Percentiles rank a stretch among this genome's conserved stretches.
These are phyloP conservation scores for Sphenodon punctatus DNA, from an alignment of 2,797 vertebrate genomes.

Conservation along the genomic window DNA sequence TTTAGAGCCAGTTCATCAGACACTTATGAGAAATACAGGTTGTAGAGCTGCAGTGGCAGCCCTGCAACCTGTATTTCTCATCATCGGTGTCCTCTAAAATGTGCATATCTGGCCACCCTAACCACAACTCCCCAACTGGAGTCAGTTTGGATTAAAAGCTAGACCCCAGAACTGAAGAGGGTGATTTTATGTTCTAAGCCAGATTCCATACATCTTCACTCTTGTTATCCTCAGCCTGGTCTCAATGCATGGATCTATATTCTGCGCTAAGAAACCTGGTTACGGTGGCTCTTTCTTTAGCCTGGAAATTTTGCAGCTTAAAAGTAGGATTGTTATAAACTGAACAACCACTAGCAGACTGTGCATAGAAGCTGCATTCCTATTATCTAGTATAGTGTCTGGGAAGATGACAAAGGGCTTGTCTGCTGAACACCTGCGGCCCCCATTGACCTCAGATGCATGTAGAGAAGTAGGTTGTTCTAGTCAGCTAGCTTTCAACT, in stretches of 20 bases:
- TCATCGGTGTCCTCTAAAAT: too few relatives aligned
- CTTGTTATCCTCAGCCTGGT: not conserved
- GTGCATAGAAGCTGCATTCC: not conserved
- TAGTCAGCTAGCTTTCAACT: not conserved
- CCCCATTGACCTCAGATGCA: not conserved
- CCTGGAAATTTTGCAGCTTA: not conserved
- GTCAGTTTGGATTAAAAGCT: too few relatives aligned
- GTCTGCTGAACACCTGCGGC: rapidly evolving
- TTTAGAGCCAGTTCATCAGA: too few relatives aligned
- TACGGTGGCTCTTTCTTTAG: not conserved
- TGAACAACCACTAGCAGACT: not conserved
- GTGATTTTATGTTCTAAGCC: not conserved
- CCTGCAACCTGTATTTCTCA: too few relatives aligned
- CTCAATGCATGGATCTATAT: not conserved
- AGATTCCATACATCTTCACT: not conserved
- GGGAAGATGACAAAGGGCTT: rapidly evolving
- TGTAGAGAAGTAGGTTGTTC: not conserved
- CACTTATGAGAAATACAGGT: too few relatives aligned
- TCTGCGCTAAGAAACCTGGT: not conserved
- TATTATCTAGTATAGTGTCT: not conserved
- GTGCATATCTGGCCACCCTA: too few relatives aligned
- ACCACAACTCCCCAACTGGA: too few relatives aligned
- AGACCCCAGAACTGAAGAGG: not conserved
- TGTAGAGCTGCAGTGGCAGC: too few relatives aligned
- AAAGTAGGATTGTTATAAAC: not conserved